Evolutionary conservation across 2,888 invertebrate genomes (phyloP), one percentile per base, ranked within the genome.

Genomic region (Scaptomyza cyrtandrae): DNA sequence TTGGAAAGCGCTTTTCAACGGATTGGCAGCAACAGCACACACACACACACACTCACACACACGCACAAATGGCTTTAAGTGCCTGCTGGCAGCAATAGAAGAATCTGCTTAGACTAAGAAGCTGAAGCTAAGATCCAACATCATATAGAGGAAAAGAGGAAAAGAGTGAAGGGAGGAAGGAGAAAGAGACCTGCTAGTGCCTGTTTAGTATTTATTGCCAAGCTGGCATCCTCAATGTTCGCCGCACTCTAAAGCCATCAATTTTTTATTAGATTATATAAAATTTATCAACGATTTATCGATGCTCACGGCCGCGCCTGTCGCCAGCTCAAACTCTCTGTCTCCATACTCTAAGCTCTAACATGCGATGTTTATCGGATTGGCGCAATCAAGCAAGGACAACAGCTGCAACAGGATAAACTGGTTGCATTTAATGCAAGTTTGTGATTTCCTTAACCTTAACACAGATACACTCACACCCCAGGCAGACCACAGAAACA

Each of bases 181-280:
- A 1, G 13, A 27, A 31, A 35, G 11, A 29, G 29, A 11, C 11
- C 43, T 13, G 61, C 39, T 31, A 55, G 46, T 55, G 70, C 55
- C 69, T 83, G 81, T 64, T 81, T 83, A 75, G 70, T 82, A 82
- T 82, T 83, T 82, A 83, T 83, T 81, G 77, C 77, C 84, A 77
- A 41, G 75, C 44, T 63, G 55, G 58, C 68, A 59, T 62, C 58
- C 67, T 61, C 74, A 64, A 71, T 75, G 75, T 71, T 70, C 60
- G 75, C 69, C 81, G 69, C 80, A 78, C 83, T 82, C 73, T 43
- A 70, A 75, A 80, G 73, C 86, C 84, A 89, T 85, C 77, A 86
- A 85, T 85, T 86, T 89, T 88, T 86, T 88, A 89, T 89, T 89
- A 83, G 89, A 86, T 86, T 86, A 89, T 86, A 86, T 88, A 86